Conservation (phyloP, 2,888 invertebrate species). For the Noctuana brunneofusca region DNA sequence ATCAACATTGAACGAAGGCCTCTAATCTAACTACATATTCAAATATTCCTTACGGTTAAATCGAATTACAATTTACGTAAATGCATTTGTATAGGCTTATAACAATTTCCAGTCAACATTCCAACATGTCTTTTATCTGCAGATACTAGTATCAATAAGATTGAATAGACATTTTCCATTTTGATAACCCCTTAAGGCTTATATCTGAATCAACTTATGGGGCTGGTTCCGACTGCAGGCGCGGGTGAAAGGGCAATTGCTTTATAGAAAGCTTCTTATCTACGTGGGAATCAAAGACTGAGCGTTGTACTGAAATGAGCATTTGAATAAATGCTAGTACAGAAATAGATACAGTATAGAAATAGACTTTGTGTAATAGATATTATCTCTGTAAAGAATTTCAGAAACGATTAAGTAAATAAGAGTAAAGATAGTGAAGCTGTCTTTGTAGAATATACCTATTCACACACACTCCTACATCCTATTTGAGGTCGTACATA, state of each 20-base stretch:
- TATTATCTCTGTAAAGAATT: background rate
- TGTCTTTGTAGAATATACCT: background rate
- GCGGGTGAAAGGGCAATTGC: slow-evolving; percentile 32
- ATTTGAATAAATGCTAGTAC: slow-evolving; percentile 21
- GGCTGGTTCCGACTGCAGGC: slow-evolving; percentile 12
- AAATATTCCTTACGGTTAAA: background rate
- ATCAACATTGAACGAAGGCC: too few species aligned
- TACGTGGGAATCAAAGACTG: slow-evolving; percentile 30
- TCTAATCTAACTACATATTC: too few species aligned
- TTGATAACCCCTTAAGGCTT: slow-evolving; percentile 19
- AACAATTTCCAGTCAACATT: slow-evolving; percentile 17
- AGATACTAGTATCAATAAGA: slow-evolving; percentile 18
- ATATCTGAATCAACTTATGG: slow-evolving; percentile 30
- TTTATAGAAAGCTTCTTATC: slow-evolving; percentile 32
- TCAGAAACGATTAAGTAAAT: background rate
- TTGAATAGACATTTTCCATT: slow-evolving; percentile 28
- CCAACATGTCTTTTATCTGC: slow-evolving; percentile 9
- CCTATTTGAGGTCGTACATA: too few species aligned
- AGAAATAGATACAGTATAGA: slow-evolving; percentile 3
- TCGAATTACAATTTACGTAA: slow-evolving; percentile 1
- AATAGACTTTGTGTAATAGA: background rate
- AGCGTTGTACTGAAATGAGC: slow-evolving; percentile 15
- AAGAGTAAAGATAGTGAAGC: background rate
- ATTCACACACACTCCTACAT: too few species aligned
- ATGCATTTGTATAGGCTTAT: background rate